Evolutionary conservation across 2,797 vertebrate genomes (phyloP).

Genomic region (Poecilia wingei): DNA sequence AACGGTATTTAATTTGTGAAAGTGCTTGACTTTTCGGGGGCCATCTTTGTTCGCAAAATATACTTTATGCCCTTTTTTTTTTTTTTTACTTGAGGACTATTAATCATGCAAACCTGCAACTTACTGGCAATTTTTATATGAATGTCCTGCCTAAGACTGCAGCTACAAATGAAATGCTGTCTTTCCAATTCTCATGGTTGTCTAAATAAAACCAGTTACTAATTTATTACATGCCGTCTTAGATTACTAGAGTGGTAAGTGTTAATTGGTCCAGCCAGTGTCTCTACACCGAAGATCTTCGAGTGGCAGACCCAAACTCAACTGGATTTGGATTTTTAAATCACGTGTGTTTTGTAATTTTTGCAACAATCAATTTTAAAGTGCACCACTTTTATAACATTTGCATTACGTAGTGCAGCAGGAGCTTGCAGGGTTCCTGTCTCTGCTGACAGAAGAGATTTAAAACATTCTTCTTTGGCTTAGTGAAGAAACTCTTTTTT

Average conservation of each 20-base stretch:
- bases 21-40: background rate
- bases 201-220: background rate
- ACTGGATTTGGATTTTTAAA: background rate
- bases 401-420: background rate
- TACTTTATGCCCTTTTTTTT: background rate
- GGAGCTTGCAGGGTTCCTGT: background rate
- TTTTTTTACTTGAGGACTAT: background rate
- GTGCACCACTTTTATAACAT: background rate
- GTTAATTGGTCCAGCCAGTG: background rate
- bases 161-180: background rate
- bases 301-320: background rate
- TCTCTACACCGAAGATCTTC: background rate
- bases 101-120: background rate
- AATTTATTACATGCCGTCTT: background rate
- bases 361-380: background rate
- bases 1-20: background rate
- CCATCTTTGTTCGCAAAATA: background rate
- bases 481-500: background rate
- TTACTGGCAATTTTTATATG: background rate
- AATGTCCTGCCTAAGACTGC: background rate
- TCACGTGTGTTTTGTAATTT: background rate
- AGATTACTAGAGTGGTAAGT: background rate
- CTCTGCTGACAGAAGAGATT: background rate
- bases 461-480: background rate
- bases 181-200: background rate